Evolutionary conservation across 1,140 invertebrate genomes (phyloP), one percentile per base, ranked within the genome.

Genomic region (Phortica variegata): DNA sequence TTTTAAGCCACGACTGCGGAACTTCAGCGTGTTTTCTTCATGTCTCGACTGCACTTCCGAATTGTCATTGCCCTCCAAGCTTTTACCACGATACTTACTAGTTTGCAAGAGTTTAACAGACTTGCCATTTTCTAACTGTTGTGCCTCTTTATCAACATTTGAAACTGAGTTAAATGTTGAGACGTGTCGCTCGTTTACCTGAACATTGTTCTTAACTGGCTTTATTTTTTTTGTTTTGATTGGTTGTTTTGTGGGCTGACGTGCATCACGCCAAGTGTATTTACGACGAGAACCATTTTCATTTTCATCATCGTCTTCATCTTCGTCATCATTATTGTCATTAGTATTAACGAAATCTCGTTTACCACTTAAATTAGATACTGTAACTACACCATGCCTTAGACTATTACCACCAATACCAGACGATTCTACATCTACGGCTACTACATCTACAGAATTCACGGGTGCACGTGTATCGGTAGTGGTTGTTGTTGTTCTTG

Each of bases 391-490:
- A 36, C 59, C 65, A 70, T 73, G 69, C 65, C 54, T 73, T 73
- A 73, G 47, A 54, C 38, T 73, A 69, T 56, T 61, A 61, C 54
- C 56, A 71, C 59, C 58, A 60, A 60, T 58, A 74, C 71, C 71
- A 62, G 44, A 54, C 59, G 57, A 34, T 19, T 60, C 52, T 59
- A 58, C 43, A 20, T 56, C 52, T 56, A 54, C 45, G 31, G 31
- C 41, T 43, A 26, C 23, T 26, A 26, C 23, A 26, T 26, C 23
- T 26, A 26, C 23, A 26, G 23, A 6, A 10, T 6, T 49, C 34
- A 21, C 41, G 36, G 36, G 37, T 17, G 44, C 40, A 47, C 42
- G 37, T 60, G 46, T 55, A 26, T 26, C 47, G 58, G 15, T 46
- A 40, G 26, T n/a, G n/a, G n/a, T n/a, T 38, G 23, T 43, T 46